phyloP scores from a whole-genome alignment of 2,113 vertebrate genomes.

The Xiphophorus couchianus region DNA sequence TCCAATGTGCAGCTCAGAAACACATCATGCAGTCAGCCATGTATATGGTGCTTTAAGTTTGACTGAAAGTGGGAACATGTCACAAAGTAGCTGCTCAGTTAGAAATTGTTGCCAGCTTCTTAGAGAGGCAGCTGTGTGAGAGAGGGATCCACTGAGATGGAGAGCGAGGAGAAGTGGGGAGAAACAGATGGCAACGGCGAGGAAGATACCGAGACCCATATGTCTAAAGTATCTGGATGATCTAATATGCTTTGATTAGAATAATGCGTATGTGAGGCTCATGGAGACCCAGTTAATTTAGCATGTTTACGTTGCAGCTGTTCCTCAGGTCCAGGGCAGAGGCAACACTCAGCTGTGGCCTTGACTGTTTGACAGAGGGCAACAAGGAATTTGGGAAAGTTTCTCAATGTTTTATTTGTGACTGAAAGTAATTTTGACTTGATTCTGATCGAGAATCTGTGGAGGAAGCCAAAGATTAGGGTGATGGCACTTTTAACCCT shows the following conservation, averaged over 20 bases:
- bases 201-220: slow-evolving; percentile 77
- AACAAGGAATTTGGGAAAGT: slow-evolving; percentile 2
- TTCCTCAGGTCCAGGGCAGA: slow-evolving; percentile 60
- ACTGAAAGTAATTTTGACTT: too few species aligned
- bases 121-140: slow-evolving; percentile 55
- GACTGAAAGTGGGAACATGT: slow-evolving; percentile 47
- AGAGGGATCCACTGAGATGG: slow-evolving; percentile 44
- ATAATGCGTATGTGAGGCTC: slow-evolving; percentile 76
- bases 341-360: slow-evolving; percentile 48
- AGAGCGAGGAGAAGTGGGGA: slow-evolving; percentile 34
- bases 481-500: too few species aligned
- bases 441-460: too few species aligned
- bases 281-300: slow-evolving; percentile 76
- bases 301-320: slow-evolving; percentile 80
- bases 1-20: slow-evolving; percentile 25
- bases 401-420: background rate
- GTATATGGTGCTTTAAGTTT: slow-evolving; percentile 48
- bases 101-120: slow-evolving; percentile 35
- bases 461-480: too few species aligned
- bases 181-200: slow-evolving; percentile 78
- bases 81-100: slow-evolving; percentile 41
- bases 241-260: slow-evolving; percentile 84
- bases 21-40: slow-evolving; percentile 17
- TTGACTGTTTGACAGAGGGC: slow-evolving; percentile 64
- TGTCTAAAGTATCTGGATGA: slow-evolving; percentile 81